Conservation (phyloP, 2,113 vertebrate genomes). For the Condylura cristata region DNA sequence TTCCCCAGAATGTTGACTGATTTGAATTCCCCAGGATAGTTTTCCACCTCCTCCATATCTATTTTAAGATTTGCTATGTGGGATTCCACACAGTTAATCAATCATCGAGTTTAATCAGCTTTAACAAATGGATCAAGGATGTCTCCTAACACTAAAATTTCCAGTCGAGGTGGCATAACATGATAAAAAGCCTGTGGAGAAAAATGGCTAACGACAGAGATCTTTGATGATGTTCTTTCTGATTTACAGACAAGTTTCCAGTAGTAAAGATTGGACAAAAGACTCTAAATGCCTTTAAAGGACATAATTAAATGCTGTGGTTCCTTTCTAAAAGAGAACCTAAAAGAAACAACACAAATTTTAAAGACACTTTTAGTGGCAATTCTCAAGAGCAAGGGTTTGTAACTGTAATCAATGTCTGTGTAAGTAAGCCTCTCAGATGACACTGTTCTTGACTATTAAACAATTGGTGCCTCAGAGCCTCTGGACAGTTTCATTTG, state of each 20-base stretch:
- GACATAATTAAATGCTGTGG: not conserved
- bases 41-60: not conserved
- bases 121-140: not conserved
- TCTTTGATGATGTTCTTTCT: not conserved
- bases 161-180: not conserved
- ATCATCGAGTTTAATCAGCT: not conserved
- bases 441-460: not conserved
- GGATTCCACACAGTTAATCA: not conserved
- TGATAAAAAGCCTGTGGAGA: not conserved
- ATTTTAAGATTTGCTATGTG: conserved; percentile 47
- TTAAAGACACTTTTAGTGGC: not conserved
- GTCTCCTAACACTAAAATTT: not conserved
- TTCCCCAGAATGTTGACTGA: not conserved
- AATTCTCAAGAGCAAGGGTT: not conserved
- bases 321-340: not conserved
- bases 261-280: not conserved
- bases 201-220: not conserved
- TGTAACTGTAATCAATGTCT: not conserved
- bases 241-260: not conserved
- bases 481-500: not conserved
- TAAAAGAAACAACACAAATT: not conserved
- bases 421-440: not conserved
- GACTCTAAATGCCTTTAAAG: not conserved
- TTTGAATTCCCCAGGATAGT: not conserved
- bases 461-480: not conserved